Base-by-base conservation (phyloP, 1,140 invertebrate species). In the Drosophila pseudoananassae region DNA sequence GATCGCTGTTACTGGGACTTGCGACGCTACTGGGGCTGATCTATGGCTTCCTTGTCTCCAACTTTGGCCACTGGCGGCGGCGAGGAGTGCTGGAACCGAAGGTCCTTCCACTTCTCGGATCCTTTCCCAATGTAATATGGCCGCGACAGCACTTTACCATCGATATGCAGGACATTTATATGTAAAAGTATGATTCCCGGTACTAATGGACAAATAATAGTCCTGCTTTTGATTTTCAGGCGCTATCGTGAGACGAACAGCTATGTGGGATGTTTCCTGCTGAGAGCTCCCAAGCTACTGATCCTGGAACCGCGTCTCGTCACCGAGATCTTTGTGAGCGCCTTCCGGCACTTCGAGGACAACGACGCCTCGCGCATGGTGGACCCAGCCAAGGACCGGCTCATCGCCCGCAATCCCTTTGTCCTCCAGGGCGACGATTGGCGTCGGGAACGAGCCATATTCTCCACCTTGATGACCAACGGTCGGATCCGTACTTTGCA, bases 391-490 rank as follows among this genome's bases (percentile, higher is more conserved):
- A 78, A 87, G 36, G 93, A 94, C 75, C 80, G 87, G 3, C 77
- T 93, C 5, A 72, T 93, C 14, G 83, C 82, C 1, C 76, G 76
- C 57, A 93, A 94, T 91, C 92, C 93, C 0, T 93, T 93, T 60
- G 66, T 92, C 23, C 66, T 92, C 7, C 77, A 79, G 25, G 93
- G 92, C 10, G 85, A 93, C 8, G 83, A 89, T 58, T 95, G 94
- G 94, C 93, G 94, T 51, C 78, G 91, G 45, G 92, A 93, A 15
- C 83, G 94, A 31, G 84, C 81, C 6, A 91, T 94, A 36, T 91
- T 94, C 40, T 93, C 93, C 29, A 93, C 94, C 0, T 92, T 93
- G 9, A 92, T 94, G 60, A 94, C 93, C n/a, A 92, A 90, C 3
- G 87, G 90, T n/a, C 82, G 90, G 17, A 85, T 92, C 8, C 78